Conservation (phyloP, 2,797 vertebrate species). For the Nyctibius grandis region DNA sequence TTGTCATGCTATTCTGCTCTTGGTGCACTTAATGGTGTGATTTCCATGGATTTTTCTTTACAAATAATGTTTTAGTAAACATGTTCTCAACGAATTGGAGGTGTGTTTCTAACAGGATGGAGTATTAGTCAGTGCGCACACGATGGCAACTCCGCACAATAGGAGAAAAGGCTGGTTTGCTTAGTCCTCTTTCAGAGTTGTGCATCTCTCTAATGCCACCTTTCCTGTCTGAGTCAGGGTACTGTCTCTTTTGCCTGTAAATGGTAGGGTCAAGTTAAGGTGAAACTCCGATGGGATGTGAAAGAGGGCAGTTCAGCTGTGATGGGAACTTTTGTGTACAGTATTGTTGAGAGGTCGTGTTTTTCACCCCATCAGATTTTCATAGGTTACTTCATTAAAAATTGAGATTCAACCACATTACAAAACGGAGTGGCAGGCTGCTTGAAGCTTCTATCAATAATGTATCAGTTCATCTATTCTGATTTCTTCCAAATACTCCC, state of each 20-base stretch:
- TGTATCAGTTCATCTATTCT: slow-evolving; percentile 67
- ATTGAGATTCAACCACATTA: slow-evolving; percentile 65
- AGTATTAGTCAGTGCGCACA: slow-evolving; percentile 59
- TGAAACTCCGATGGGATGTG: slow-evolving; percentile 39
- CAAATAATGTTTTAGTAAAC: slow-evolving; percentile 46
- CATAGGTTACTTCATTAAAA: slow-evolving; percentile 72
- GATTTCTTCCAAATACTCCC: slow-evolving; percentile 71
- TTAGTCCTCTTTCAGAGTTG: slow-evolving; percentile 63
- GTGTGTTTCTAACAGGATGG: slow-evolving; percentile 49
- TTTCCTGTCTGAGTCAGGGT: slow-evolving; percentile 76
- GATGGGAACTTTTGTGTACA: neutral
- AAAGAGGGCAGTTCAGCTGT: neutral
- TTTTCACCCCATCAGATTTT: slow-evolving; percentile 69
- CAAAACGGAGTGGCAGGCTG: slow-evolving; percentile 65
- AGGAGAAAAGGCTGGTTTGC: slow-evolving; percentile 65
- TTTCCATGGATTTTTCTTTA: slow-evolving; percentile 26
- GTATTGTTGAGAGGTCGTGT: slow-evolving; percentile 58
- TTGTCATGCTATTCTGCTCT: slow-evolving; percentile 25
- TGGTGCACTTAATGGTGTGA: neutral
- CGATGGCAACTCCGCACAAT: slow-evolving; percentile 60
- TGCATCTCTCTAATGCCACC: slow-evolving; percentile 70
- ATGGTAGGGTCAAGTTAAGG: slow-evolving; percentile 65
- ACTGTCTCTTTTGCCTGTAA: slow-evolving; percentile 61
- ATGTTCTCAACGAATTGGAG: slow-evolving; percentile 51
- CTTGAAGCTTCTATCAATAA: slow-evolving; percentile 73